Conservation (phyloP, 1,140 invertebrate species). For the Macrobrachium nipponense region DNA sequence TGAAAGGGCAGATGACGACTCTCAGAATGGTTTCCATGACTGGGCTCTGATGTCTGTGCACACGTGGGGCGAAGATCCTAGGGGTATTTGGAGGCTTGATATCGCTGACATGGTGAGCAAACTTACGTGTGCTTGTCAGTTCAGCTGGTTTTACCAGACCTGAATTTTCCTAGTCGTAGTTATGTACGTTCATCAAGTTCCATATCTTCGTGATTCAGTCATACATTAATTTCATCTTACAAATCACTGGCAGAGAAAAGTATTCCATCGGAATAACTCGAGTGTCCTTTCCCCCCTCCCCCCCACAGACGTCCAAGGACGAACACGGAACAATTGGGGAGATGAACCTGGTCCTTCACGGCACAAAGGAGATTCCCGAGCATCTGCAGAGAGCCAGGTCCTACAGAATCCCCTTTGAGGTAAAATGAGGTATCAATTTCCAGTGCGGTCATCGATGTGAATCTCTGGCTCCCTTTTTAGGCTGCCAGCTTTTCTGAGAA, state of each 20-base stretch:
- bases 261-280: too few relatives aligned
- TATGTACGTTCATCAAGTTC: too few relatives aligned
- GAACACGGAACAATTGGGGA: conserved; percentile 33
- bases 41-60: conserved; percentile 94
- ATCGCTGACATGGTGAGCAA: conserved; percentile 51
- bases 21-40: conserved; percentile 79
- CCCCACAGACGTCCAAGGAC: neutral
- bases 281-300: too few relatives aligned
- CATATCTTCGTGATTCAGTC: too few relatives aligned
- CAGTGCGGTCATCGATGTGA: too few relatives aligned
- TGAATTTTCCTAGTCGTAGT: too few relatives aligned
- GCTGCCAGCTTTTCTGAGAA: too few relatives aligned
- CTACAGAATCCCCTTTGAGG: neutral
- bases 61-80: conserved; percentile 85
- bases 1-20: conserved; percentile 78
- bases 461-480: too few relatives aligned
- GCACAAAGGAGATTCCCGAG: conserved; percentile 5
- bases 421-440: neutral
- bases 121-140: neutral
- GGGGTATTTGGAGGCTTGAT: conserved; percentile 72
- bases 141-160: too few relatives aligned
- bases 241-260: too few relatives aligned
- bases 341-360: conserved; percentile 29
- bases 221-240: too few relatives aligned
- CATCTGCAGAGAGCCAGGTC: neutral